Conservation (phyloP, 2,113 vertebrate species). For the Paradoxurus hermaphroditus region DNA sequence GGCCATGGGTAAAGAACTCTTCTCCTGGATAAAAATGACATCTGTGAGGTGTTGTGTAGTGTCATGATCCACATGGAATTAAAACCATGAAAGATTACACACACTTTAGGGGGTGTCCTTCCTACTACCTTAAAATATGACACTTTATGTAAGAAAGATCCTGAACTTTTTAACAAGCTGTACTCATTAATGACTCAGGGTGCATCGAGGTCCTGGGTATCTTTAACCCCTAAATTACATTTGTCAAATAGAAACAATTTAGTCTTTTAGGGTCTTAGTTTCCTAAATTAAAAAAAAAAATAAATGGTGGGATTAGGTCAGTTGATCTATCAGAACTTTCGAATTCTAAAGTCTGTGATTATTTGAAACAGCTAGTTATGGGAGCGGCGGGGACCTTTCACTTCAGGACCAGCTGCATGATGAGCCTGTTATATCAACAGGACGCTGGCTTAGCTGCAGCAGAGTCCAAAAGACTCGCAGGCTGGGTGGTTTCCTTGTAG, state of each 20-base stretch:
- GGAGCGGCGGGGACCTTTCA: not conserved
- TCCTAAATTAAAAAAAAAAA: not conserved
- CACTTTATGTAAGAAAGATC: not conserved
- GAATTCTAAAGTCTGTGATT: not conserved
- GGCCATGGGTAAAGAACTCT: not conserved
- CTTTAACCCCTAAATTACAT: not conserved
- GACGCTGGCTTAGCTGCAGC: not conserved
- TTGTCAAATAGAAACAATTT: not conserved
- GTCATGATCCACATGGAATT: not conserved
- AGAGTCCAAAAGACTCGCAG: constrained; percentile 30
- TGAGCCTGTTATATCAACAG: constrained; percentile 22
- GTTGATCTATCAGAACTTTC: not conserved
- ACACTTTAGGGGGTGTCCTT: not conserved
- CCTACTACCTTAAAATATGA: not conserved
- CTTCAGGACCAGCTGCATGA: not conserved
- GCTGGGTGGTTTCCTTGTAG: constrained; percentile 51
- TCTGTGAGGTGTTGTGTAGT: not conserved
- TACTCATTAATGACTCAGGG: not conserved
- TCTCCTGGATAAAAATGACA: not conserved
- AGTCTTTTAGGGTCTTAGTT: not conserved
- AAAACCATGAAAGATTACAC: not conserved
- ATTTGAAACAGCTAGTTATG: not conserved
- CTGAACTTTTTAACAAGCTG: constrained; percentile 17
- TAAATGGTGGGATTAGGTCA: not conserved
- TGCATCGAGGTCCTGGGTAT: not conserved